Base-by-base conservation (phyloP, 2,113 vertebrate genomes). In the Dasyprocta punctata region DNA sequence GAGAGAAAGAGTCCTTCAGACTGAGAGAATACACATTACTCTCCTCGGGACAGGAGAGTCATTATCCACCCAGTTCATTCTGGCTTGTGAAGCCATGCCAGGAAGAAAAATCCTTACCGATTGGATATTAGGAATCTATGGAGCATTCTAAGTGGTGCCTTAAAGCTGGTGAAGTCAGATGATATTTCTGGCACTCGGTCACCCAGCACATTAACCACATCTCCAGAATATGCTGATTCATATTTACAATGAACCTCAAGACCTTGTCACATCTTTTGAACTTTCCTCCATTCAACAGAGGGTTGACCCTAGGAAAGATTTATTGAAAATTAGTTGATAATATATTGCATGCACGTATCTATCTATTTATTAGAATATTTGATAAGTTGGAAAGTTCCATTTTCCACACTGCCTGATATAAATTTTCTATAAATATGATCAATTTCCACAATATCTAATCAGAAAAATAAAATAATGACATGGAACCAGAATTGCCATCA, bases 241-340 rank as follows among this genome's bases (percentile, higher is more conserved):
- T 87, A 9, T 77, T 86, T 78, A 38, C 41, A 63, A 41, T 69
- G 44, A n/a, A 71, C 81, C 71, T 92, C 65, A 49, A 80, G n/a
- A 28, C 63, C 41, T 86, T n/a, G 2, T 67, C 63, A 54, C 30
- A 49, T n/a, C 82, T 78, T 80, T 49, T 84, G 56, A 86, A 36
- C 44, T n/a, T n/a, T 71, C 22, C 69, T 44, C 49, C 52, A 33
- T 73, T 77, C n/a, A 94, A 30, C 52, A 83, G 78, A 88, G 87
- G 85, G 36, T 38, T 63, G 58, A 49, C 69, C n/a, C 77, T 85
- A 44, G 38, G 61, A 92, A 92, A 89, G 58, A 54, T 14, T 86
- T 33, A 30, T 33, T 87, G 61, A 75, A 90, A 96, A 71, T 85
- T 78, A 58, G 22, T 65, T 93, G 94, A 41, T 73, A 47, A 36